Evolutionary conservation across 2,888 invertebrate species (phyloP), one percentile per base, ranked within the genome.

Genomic region (Euplagia quadripunctaria): DNA sequence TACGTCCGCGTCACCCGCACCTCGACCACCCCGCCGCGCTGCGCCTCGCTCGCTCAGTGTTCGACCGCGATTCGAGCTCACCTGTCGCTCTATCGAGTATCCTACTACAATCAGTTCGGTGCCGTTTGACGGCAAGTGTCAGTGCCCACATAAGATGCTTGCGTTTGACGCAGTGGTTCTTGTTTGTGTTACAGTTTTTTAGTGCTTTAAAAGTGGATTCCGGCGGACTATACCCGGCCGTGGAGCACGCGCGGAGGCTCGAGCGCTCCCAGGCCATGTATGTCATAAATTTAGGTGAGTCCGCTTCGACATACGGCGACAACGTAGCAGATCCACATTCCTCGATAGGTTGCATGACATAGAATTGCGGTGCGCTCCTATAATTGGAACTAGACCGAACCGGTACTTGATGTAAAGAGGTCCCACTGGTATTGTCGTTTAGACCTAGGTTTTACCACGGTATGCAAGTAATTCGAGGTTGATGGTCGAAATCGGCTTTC

Each of bases 201-300:
- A 93, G 94, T 95, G 95, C 87, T 82, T 90, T 79, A 93, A 91
- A 93, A 93, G 95, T 96, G 95, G 95, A 96, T 95, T 94, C 95
- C 94, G 94, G 94, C 88, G 92, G 93, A 90, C 90, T 95, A 72
- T 96, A 95, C 89, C 94, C 91, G 93, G 93, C 95, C 92, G 94
- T 95, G 93, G 95, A 94, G 95, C 95, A 93, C 91, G 92, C 95
- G 88, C 91, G 93, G 87, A 93, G 94, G 92, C 94, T 95, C 92
- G 94, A 94, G 93, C 95, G 95, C 94, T 95, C 95, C 91, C 95
- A 93, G 94, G 95, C 95, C 91, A 96, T 96, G 96, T 96, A 96
- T 94, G 96, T 96, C 94, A 95, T 96, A 85, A 96, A 96, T 94
- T 94, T 96, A 94, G 96, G 96, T 96, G 93, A 95, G 96, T 94